Evolutionary conservation across 64 coral and sea anemone genomes (phyloP).

Genomic region (Pachyseris speciosa): DNA sequence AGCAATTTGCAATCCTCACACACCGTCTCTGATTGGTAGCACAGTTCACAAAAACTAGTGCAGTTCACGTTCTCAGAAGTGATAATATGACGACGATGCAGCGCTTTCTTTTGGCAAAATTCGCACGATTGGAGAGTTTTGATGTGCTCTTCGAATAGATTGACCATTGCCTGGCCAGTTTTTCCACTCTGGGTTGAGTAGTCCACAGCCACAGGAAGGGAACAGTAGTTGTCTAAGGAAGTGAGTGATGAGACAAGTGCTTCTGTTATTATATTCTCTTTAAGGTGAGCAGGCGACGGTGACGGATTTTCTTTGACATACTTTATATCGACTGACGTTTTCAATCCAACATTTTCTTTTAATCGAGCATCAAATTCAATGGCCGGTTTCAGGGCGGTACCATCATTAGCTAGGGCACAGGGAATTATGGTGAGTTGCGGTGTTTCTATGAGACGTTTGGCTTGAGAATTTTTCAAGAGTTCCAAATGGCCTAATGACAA

Average conservation of each 20-base stretch:
- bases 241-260: slow-evolving; percentile 9
- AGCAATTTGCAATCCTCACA: no score
- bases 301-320: neutral
- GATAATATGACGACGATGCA: slow-evolving; percentile 37
- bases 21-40: slow-evolving; percentile 10
- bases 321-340: slow-evolving; percentile 52
- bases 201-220: slow-evolving; percentile 62
- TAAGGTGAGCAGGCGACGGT: neutral
- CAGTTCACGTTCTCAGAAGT: neutral
- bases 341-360: slow-evolving; percentile 32
- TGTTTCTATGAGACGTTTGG: slow-evolving; percentile 17
- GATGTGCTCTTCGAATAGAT: slow-evolving; percentile 12
- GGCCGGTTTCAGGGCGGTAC: slow-evolving; percentile 26
- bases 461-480: slow-evolving; percentile 58
- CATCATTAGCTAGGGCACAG: slow-evolving; percentile 41
- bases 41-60: slow-evolving; percentile 23
- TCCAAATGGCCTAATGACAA: slow-evolving; percentile 48
- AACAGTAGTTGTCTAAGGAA: slow-evolving; percentile 70
- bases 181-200: slow-evolving; percentile 36
- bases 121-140: slow-evolving; percentile 46
- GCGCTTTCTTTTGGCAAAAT: slow-evolving; percentile 43
- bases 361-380: slow-evolving; percentile 37
- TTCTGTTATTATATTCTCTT: slow-evolving; percentile 13
- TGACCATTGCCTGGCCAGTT: slow-evolving; percentile 42
- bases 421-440: neutral